Base-by-base conservation (phyloP, 2,113 vertebrate genomes). In the Meleagris gallopavo region DNA sequence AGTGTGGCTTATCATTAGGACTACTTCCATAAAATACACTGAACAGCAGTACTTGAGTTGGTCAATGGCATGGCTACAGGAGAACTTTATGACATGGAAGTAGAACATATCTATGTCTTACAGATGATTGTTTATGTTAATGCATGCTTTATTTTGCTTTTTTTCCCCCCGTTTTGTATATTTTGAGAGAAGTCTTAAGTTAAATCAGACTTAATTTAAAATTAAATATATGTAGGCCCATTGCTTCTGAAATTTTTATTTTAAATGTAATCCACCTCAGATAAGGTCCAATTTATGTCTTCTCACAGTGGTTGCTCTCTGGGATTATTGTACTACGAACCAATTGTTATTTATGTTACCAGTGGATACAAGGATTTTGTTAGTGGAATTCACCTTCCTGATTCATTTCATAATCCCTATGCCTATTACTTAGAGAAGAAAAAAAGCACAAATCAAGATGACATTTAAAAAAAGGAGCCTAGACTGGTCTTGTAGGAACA, bases 381-480 rank as follows among this genome's bases (percentile, higher is more conserved):
- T 97, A 96, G 94, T 91, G 84, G 94, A 97, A 93, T 96, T 96
- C 95, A 96, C 73, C 87, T 95, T 96, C 86, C 87, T 96, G 96
- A 95, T 96, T 95, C 9, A 95, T 93, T 96, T 96, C 90, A 93
- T 98, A 98, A 98, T 97, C 97, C 96, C 94, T 83, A 89, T 93
- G 92, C 93, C 96, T 97, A 96, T 97, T 97, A 97, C 97, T 97
- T 95, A 97, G 87, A 87, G 93, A 93, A 93, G 78, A 94, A 96
- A 96, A 96, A 97, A 97, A 95, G 89, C 90, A 92, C 94, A 97
- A 97, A 98, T 98, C 98, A 98, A 98, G 98, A 98, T 98, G 98
- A 98, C 97, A 98, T 98, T 98, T 96, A 25, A 88, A 97, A 97
- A 95, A 95, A 61, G 65, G 55, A 96, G 88, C 91, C 95, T 72